Evolutionary conservation across 2,113 vertebrate genomes (phyloP), one percentile per base, ranked within the genome.

Genomic region (Hyaena hyaena): DNA sequence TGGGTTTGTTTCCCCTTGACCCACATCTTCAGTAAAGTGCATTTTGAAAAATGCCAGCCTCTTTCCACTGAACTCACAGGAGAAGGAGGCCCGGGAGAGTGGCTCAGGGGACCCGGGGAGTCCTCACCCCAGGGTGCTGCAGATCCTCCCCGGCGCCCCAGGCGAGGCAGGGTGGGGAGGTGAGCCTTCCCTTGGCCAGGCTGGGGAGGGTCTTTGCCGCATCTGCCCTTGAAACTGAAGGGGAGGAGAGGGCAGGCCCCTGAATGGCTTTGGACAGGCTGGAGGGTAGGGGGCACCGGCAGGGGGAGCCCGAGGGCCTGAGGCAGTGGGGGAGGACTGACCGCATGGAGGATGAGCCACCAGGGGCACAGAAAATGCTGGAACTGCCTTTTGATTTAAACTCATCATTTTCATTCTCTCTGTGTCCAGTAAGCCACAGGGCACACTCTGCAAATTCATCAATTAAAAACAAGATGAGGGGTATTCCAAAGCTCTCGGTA

Each of bases 261-360:
- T 0, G 1, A 31, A 1, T 5, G 1, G 1, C 4, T 16, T 3
- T 45, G 53, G 21, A 31, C 12, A 23, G n/a, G 65, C 1, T 10
- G 76, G 24, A 48, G 15, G 61, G 23, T 10, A 7, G 39, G 71
- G 53, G 26, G 39, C 55, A 7, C 31, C 19, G 2, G 43, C 23
- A 35, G 23, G 1, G 0, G 43, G 23, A 15, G 14, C 43, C 73
- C 14, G 2, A 45, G n/a, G 23, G 17, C 24, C 71, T 1, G 1
- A 24, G 48, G 58, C 21, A 7, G 58, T 61, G 58, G 58, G 21
- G 21, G 58, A 24, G 21, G 58, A 61, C 58, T 61, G 19, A 48
- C 65, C 33, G 17, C 65, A 10, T 5, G 1, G 65, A 45, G 35
- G 4, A 15, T 0, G 48, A 45, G 4, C 43, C 1, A 23, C 7